phyloP scores from a whole-genome alignment of 1,140 invertebrate genomes.

The Halictus rubicundus region DNA sequence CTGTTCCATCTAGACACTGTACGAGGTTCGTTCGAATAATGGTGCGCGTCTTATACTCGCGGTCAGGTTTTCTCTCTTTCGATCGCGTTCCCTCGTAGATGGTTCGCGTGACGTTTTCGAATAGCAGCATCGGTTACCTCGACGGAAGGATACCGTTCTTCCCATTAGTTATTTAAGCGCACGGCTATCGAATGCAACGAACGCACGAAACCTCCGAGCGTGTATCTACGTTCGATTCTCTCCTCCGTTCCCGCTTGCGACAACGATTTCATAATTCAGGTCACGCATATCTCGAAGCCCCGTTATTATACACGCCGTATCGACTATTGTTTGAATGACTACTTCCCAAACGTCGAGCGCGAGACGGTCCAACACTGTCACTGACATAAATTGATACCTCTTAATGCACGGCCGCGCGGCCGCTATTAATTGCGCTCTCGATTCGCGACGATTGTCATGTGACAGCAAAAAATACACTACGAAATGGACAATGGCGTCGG shows the following conservation, averaged over 20 bases:
- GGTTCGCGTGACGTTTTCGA: slow-evolving; percentile 7
- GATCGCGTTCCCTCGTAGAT: not conserved
- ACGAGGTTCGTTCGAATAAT: no score
- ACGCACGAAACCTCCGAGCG: slow-evolving; percentile 7
- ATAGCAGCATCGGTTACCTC: not conserved
- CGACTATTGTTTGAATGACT: slow-evolving; percentile 22
- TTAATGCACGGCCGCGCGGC: not conserved
- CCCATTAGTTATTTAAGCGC: slow-evolving; percentile 34
- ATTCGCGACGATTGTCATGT: not conserved
- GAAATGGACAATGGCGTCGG: no score
- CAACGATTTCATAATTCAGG: slow-evolving; percentile 47
- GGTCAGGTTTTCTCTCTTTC: not conserved
- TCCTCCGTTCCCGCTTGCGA: not conserved
- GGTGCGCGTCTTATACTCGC: not conserved
- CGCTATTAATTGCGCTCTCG: not conserved
- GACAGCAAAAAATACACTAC: not conserved
- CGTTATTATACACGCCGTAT: slow-evolving; percentile 33
- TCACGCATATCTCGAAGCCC: slow-evolving; percentile 14
- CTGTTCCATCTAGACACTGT: no score
- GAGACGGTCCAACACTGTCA: slow-evolving; percentile 11
- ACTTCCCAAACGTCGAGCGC: not conserved
- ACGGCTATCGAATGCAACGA: slow-evolving; percentile 9
- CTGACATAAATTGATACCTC: slow-evolving; percentile 1
- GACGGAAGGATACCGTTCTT: slow-evolving; percentile 21
- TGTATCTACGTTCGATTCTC: slow-evolving; percentile 1